Percentiles rank a stretch among this genome's conserved stretches.
phyloP scores from a whole-genome alignment of 2,888 invertebrate genomes.

The Oscheius myriophilus region DNA sequence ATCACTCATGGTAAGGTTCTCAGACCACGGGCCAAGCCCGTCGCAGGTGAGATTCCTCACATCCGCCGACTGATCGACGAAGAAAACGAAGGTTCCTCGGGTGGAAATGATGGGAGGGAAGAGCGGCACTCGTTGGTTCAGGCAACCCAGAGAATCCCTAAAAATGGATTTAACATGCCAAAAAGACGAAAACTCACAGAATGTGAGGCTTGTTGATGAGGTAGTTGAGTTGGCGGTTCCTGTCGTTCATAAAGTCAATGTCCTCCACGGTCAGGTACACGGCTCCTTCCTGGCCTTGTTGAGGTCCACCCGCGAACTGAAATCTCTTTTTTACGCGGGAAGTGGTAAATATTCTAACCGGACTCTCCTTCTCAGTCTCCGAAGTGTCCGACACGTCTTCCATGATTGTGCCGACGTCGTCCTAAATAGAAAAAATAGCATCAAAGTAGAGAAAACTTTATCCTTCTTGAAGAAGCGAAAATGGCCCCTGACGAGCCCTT shows the following conservation, averaged over 20 bases:
- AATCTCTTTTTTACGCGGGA: neutral
- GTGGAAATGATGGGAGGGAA: constrained; percentile 45
- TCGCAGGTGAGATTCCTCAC: constrained; percentile 52
- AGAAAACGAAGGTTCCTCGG: constrained; percentile 50
- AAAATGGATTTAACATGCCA: neutral
- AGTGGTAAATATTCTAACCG: constrained; percentile 37
- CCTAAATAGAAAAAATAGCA: constrained; percentile 11
- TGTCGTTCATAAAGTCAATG: constrained; percentile 48
- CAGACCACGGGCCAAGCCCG: constrained; percentile 56
- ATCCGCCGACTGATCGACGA: constrained; percentile 55
- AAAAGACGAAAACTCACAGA: constrained; percentile 37
- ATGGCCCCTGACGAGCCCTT: too few species aligned
- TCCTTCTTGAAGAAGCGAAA: too few species aligned
- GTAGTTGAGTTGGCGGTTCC: constrained; percentile 52
- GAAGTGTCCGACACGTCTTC: constrained; percentile 53
- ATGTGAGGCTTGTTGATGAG: constrained; percentile 44
- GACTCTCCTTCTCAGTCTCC: constrained; percentile 50
- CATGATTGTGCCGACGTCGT: constrained; percentile 38
- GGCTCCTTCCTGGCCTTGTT: constrained; percentile 34
- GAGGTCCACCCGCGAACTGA: constrained; percentile 39
- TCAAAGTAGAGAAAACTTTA: too few species aligned
- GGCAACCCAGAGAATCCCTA: constrained; percentile 42
- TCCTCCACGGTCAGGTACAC: constrained; percentile 45
- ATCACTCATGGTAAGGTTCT: constrained; percentile 32
- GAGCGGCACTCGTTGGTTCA: constrained; percentile 47